Evolutionary conservation across 1,140 invertebrate species (phyloP).

Genomic region (Neodiprion virginianus): DNA sequence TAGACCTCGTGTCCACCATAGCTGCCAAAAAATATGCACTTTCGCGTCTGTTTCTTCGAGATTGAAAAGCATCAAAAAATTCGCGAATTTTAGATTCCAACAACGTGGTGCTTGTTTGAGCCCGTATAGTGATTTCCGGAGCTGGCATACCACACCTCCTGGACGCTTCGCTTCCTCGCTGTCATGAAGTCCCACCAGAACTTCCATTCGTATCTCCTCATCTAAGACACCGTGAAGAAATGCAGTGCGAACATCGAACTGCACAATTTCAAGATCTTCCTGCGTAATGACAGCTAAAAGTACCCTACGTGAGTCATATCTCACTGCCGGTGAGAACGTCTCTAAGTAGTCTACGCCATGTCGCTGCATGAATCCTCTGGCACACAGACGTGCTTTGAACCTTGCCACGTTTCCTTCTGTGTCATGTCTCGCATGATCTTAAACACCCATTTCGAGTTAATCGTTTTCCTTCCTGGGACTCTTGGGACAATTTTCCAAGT

Average conservation of each 20-base stretch:
- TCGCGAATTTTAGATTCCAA: constrained; percentile 45
- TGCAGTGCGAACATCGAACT: constrained; percentile 49
- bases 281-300: constrained; percentile 38
- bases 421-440: constrained; percentile 25
- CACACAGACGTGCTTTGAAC: neutral
- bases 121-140: neutral
- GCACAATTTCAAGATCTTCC: constrained; percentile 29
- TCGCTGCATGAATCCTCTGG: neutral
- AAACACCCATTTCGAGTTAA: constrained; percentile 41
- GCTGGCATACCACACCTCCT: neutral
- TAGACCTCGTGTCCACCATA: constrained; percentile 2
- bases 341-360: neutral
- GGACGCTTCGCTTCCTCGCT: neutral
- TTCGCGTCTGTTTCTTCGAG: constrained; percentile 16
- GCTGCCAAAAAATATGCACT: constrained; percentile 16
- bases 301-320: constrained; percentile 33
- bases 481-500: constrained; percentile 39
- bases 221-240: constrained; percentile 49
- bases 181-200: constrained; percentile 32
- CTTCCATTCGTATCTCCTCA: constrained; percentile 33
- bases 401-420: neutral
- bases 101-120: constrained; percentile 28
- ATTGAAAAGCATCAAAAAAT: constrained; percentile 15
- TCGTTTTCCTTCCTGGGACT: constrained; percentile 28
- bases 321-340: constrained; percentile 25